Conservation (phyloP, 2,888 invertebrate species). For the Rhopalosiphum nymphaeae region DNA sequence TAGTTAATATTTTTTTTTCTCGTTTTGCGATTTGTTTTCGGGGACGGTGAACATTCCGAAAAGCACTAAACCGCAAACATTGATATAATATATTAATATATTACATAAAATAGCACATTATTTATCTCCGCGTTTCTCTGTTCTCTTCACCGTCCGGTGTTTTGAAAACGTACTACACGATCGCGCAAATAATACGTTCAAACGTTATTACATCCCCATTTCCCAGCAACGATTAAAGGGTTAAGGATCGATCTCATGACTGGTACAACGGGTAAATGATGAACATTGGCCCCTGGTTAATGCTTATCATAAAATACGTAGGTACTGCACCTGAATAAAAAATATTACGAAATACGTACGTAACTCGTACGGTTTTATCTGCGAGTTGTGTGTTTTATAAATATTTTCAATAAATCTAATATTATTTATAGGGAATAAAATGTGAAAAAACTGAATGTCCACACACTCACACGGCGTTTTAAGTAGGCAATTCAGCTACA, state of each 20-base stretch:
- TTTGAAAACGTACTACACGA: background rate
- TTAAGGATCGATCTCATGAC: background rate
- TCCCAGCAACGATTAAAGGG: background rate
- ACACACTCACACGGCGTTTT: background rate
- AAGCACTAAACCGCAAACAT: slow-evolving; percentile 47
- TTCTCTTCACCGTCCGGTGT: background rate
- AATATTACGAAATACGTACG: background rate
- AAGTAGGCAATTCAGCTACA: background rate
- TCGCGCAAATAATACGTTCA: background rate
- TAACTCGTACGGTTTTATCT: background rate
- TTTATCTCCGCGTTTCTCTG: background rate
- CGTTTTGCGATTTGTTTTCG: slow-evolving; percentile 30
- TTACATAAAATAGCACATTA: background rate
- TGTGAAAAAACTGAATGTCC: background rate
- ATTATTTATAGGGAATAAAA: background rate
- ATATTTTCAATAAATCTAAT: background rate
- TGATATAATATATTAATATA: background rate
- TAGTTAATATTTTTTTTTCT: slow-evolving; percentile 31
- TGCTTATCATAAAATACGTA: background rate
- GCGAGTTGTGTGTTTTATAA: background rate
- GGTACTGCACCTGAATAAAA: background rate
- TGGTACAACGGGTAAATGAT: background rate
- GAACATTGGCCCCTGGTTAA: background rate
- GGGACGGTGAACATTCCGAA: slow-evolving; percentile 20
- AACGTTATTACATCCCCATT: background rate